Base-by-base conservation (phyloP, 2,113 vertebrate genomes). In the Stigmatopora nigra region DNA sequence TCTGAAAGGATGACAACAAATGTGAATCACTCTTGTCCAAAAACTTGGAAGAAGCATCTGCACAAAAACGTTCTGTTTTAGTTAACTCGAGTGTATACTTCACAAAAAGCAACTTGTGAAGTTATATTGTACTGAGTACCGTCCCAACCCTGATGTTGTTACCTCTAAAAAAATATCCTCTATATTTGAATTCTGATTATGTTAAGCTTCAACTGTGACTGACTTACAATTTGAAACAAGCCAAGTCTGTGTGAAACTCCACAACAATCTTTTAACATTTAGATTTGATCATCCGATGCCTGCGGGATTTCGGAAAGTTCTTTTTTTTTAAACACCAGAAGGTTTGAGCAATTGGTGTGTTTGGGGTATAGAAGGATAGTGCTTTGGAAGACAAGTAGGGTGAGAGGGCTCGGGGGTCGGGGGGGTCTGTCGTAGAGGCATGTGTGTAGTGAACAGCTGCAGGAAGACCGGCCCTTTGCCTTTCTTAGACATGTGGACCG, bases 391-490 rank as follows among this genome's bases (percentile, higher is more conserved):
- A 92, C 71, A 86, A 82, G 92, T 92, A 31, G 25, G 25, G 25
- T 92, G 88, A 86, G 90, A 87, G 88, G 90, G 79, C 80, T 82
- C 81, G 87, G 88, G 90, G 79, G 81, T 82, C 81, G 74, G 79
- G 79, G 78, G 77, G 83, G 75, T 82, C 79, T 77, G 75, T 70
- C 82, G 89, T 70, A 92, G 86, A 93, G 86, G 80, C 87, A 70
- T 65, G 76, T 82, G 88, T 93, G 90, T 92, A 57, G 77, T 78
- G 79, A 79, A 83, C 90, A 86, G 81, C 90, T 87, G 79, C 83
- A 81, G 71, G 71, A 76, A 86, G 85, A 85, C 81, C 45, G 4
- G 74, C 65, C 72, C 74, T 1, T 12, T 73, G 73, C 80, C 86
- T 88, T 83, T 84, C 85, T 80, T 87, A 86, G 80, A 84, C 78